Base-by-base conservation (phyloP, 2,797 vertebrate genomes). In the Hippopotamyrus pictus region DNA sequence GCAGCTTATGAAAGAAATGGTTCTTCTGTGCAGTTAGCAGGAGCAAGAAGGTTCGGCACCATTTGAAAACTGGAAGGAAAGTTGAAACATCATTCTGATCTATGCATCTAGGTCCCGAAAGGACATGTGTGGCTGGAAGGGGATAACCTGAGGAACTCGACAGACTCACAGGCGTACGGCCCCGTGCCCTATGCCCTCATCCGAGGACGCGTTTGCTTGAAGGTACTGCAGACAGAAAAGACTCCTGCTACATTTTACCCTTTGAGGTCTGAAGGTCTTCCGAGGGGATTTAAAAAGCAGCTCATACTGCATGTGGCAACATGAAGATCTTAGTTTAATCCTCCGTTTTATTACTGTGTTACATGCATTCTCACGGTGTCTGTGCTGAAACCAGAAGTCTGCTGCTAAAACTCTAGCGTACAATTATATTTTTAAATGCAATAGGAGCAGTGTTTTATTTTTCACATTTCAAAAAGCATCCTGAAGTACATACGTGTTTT, bases 41-140 rank as follows among this genome's bases (percentile, higher is more conserved):
- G 46, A 25, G 19, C 17, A 88, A 53, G n/a, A 83, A 65, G 46
- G 22, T 89, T 4, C 83, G 46, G 91, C 8, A 65, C 14, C 44
- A 37, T 41, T 22, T 89, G 86, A 84, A 90, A 86, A 59, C 44
- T 86, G 89, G 88, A 79, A 76, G 57, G 57, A 48, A 50, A 41
- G 51, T 19, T 65, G 8, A 7, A 73, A 89, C 88, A 25, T 14
- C 59, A 14, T 29, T 25, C 44, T n/a, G 14, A 19, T 50, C 59
- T 53, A 79, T 92, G 85, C 92, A 90, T 94, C 90, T 89, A 99
- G 99, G 98, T 99, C 91, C 99, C 99, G 91, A 97, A 95, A 94
- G 99, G 99, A 92, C 98, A 99, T 2, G 97, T 99, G 91, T 99
- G 99, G 99, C 95, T 99, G 91, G 98, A 99, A 97, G 99, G 98